A percentile compares a stretch with the other conserved stretches of the same genome.
Evolutionary conservation across 1,140 invertebrate species (phyloP).

Genomic region (Listronotus bonariensis): DNA sequence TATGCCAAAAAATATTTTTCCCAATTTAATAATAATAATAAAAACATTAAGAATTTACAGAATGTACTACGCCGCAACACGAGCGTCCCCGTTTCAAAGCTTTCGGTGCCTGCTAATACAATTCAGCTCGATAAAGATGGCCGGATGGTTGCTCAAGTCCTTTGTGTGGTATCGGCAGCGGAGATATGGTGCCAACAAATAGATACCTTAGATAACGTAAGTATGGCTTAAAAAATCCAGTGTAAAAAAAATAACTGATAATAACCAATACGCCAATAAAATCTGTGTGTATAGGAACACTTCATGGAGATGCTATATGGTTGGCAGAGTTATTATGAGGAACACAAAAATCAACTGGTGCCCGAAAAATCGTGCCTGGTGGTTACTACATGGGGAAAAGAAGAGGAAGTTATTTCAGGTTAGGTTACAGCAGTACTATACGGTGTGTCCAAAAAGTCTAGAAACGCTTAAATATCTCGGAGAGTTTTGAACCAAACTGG

Average conservation of each 20-base stretch:
- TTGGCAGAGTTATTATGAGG: slow-evolving; percentile 62
- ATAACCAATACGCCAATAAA: no score
- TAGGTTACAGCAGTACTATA: no score
- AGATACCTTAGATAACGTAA: slow-evolving; percentile 46
- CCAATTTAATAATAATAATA: slow-evolving; percentile 5
- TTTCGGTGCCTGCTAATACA: slow-evolving; percentile 50
- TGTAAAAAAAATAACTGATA: no score
- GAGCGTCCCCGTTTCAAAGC: slow-evolving; percentile 32
- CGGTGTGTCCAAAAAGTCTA: no score
- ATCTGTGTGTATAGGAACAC: no score
- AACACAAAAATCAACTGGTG: slow-evolving; percentile 24
- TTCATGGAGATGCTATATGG: slow-evolving; percentile 55
- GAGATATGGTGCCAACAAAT: slow-evolving; percentile 53
- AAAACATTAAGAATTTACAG: slow-evolving; percentile 48
- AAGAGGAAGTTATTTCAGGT: slow-evolving; percentile 59
- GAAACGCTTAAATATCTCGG: no score
- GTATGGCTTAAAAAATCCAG: slow-evolving; percentile 16
- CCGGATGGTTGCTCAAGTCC: slow-evolving; percentile 44
- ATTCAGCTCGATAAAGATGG: slow-evolving; percentile 44
- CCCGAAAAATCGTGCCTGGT: slow-evolving; percentile 41
- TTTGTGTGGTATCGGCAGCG: slow-evolving; percentile 46
- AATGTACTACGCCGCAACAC: slow-evolving; percentile 43
- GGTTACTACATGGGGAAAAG: slow-evolving; percentile 64
- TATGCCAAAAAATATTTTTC: no score
- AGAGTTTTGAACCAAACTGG: no score